Evolutionary conservation across 2,797 vertebrate species (phyloP), one percentile per base, ranked within the genome.

Genomic region (Sarcophilus harrisii): DNA sequence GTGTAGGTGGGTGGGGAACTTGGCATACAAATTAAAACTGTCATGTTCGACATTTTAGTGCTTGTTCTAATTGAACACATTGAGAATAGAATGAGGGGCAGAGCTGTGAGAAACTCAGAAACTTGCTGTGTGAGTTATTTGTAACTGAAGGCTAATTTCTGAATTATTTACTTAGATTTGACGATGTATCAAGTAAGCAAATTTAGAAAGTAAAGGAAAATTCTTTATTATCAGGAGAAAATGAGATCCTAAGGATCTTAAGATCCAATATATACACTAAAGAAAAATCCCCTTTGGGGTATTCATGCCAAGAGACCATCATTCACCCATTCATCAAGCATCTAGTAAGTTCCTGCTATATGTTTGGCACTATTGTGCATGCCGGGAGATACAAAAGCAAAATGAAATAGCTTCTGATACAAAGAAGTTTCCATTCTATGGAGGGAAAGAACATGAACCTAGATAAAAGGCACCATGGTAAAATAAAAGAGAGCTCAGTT

Each of bases 91-190:
- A 73, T 57, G 5, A n/a, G 62, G 90, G 89, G 30, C 49, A 92
- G 66, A 95, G 62, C 27, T 59, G 5, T 45, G 62, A 58, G 58
- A 58, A 92, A 60, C 12, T 57, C 27, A 58, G 52, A 28, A 92
- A 59, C 30, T 52, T 38, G 14, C 45, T 58, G 14, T 89, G 62
- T 16, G 95, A 52, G 93, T 95, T n/a, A 60, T 96, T 90, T 92
- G 62, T 5, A 59, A 13, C 32, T 59, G 59, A 14, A 73, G 14
- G 54, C 24, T 57, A 32, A 12, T 73, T 57, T 32, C 45, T 9
- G 38, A 87, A 87, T 87, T 49, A 87, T 49, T 90, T 90, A 13
- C 29, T 92, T 57, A 62, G 54, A 45, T 89, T 5, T 96, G 66
- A 57, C 90, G 2, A 57, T 13, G 4, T 8, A n/a, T 21, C 18